Evolutionary conservation across 2,888 invertebrate genomes (phyloP).

Genomic region (Andricus curvator): DNA sequence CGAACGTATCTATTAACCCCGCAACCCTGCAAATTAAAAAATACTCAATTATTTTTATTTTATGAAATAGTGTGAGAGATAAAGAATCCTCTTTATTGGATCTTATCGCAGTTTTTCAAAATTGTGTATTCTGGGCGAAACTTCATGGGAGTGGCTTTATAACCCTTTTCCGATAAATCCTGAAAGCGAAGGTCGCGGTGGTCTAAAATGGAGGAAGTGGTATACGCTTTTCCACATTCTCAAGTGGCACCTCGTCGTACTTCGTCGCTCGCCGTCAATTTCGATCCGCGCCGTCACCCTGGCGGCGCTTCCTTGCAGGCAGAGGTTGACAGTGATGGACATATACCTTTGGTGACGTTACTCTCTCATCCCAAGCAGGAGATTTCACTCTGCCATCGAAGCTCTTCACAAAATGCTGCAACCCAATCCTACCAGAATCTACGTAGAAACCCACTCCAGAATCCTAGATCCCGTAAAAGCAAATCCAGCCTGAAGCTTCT

Average conservation of each 20-base stretch:
- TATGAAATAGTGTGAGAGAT: not conserved
- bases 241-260: constrained; percentile 47
- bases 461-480: not conserved
- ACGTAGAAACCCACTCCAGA: not conserved
- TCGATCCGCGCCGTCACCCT: constrained; percentile 43
- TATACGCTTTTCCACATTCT: constrained; percentile 37
- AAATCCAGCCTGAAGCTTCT: not conserved
- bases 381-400: constrained; percentile 9
- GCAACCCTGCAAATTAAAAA: not conserved
- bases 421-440: not conserved
- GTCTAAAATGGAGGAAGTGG: not conserved
- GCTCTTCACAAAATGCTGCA: not conserved
- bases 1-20: not conserved
- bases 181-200: not conserved
- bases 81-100: not conserved
- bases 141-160: not conserved
- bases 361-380: constrained; percentile 23
- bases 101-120: not conserved
- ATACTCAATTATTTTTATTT: not conserved
- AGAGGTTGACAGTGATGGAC: constrained; percentile 48
- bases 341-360: constrained; percentile 43
- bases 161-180: not conserved
- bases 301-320: constrained; percentile 34
- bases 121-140: not conserved
- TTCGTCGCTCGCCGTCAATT: constrained; percentile 52